Conservation (phyloP, 2,113 vertebrate genomes). For the Acanthochromis polyacanthus region DNA sequence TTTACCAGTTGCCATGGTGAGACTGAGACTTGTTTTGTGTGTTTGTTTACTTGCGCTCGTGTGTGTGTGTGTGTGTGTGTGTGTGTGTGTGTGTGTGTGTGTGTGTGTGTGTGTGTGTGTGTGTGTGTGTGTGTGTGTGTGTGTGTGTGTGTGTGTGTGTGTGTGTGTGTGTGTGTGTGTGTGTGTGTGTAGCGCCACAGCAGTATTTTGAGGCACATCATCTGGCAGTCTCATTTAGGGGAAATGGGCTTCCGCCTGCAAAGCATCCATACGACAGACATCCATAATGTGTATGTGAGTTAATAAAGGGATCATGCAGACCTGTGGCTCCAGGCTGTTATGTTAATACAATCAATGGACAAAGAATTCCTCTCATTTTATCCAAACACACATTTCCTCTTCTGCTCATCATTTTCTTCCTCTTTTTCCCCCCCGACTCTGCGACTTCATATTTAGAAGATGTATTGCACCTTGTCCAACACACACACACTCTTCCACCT, state of each 20-base stretch:
- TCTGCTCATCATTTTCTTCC: slow-evolving; percentile 40
- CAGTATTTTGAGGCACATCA: slow-evolving; percentile 56
- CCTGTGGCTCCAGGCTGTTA: slow-evolving; percentile 67
- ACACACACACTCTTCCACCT: slow-evolving; percentile 63
- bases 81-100: slow-evolving; percentile 22
- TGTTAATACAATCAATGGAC: slow-evolving; percentile 72
- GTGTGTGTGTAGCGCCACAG: slow-evolving; percentile 14
- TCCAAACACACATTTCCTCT: slow-evolving; percentile 56
- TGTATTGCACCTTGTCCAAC: slow-evolving; percentile 31
- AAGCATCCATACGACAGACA: slow-evolving; percentile 53
- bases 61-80: slow-evolving; percentile 10
- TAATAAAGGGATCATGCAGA: slow-evolving; percentile 56
- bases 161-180: slow-evolving; percentile 20
- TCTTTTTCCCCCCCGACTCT: not conserved
- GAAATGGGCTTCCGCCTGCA: slow-evolving; percentile 63
- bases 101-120: slow-evolving; percentile 17
- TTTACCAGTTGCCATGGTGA: slow-evolving; percentile 73
- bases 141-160: slow-evolving; percentile 7
- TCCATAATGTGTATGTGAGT: slow-evolving; percentile 36
- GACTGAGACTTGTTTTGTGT: slow-evolving; percentile 38
- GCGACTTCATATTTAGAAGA: slow-evolving; percentile 28
- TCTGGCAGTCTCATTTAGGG: slow-evolving; percentile 62
- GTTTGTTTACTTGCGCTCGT: slow-evolving; percentile 47
- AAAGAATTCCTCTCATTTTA: slow-evolving; percentile 62
- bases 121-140: slow-evolving; percentile 22